Percentiles rank a stretch among this genome's conserved stretches.
These are phyloP conservation scores for Drosophila lini DNA, from an alignment of 1,140 invertebrate species.

Conservation along the genomic window DNA sequence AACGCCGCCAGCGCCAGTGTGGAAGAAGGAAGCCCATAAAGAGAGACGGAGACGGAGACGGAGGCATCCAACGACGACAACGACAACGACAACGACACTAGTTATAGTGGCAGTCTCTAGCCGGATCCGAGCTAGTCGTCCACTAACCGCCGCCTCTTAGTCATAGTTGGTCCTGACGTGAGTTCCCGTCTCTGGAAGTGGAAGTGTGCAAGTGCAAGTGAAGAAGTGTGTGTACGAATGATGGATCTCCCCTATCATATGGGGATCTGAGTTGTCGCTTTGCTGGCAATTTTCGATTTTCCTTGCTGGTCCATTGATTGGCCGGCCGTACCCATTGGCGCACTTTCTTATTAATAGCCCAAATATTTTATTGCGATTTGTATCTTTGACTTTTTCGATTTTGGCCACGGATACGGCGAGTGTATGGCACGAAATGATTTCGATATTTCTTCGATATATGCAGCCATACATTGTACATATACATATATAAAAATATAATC, in stretches of 20 bases:
- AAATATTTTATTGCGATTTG: slow-evolving; percentile 79
- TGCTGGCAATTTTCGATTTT: slow-evolving; percentile 37
- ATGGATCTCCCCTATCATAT: slow-evolving; percentile 28
- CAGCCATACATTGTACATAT: slow-evolving; percentile 8
- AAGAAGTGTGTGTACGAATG: neutral
- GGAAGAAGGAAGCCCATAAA: slow-evolving; percentile 60
- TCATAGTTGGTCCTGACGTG: slow-evolving; percentile 69
- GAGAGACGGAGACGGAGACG: slow-evolving; percentile 18
- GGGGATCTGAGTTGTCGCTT: slow-evolving; percentile 29
- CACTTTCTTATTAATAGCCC: slow-evolving; percentile 77
- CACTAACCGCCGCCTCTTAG: slow-evolving; percentile 56
- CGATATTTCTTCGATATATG: slow-evolving; percentile 36
- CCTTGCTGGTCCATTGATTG: slow-evolving; percentile 64
- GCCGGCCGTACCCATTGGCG: slow-evolving; percentile 52
- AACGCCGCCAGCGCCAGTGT: slow-evolving; percentile 32
- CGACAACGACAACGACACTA: slow-evolving; percentile 37
- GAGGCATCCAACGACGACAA: slow-evolving; percentile 24
- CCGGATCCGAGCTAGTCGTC: slow-evolving; percentile 44
- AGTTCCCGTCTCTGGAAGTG: slow-evolving; percentile 50
- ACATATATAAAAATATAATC: slow-evolving; percentile 18
- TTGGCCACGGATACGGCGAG: slow-evolving; percentile 64
- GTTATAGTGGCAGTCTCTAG: slow-evolving; percentile 53
- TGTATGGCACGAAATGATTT: slow-evolving; percentile 62
- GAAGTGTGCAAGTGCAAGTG: slow-evolving; percentile 35
- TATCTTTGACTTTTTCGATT: slow-evolving; percentile 77